Base-by-base conservation (phyloP, 64 coral and sea anemone genomes). In the Pocillopora verrucosa region DNA sequence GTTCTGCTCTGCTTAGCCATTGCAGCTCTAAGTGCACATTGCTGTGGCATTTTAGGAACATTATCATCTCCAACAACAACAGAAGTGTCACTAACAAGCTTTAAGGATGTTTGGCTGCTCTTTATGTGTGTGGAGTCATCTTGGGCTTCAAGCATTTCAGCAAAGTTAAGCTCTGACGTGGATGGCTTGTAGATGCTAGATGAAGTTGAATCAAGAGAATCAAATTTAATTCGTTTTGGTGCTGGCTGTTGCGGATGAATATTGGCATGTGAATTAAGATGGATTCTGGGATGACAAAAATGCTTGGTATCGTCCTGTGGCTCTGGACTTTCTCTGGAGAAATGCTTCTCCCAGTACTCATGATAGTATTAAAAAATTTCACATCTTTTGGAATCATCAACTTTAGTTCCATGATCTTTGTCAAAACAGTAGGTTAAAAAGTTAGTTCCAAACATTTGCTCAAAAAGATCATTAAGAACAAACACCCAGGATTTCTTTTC, bases 361-460 rank as follows among this genome's bases (percentile, higher is more conserved):
- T 92, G 75, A 58, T 72, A 25, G 20, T 87, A 92, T 37, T 63
- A 74, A n/a, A 74, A 11, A 16, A 87, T 19, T 30, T 7, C 58
- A 3, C 59, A 58, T 61, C 7, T 59, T 11, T 36, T n/a, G 30
- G n/a, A 61, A 25, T 92, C 75, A 78, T 37, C 41, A 38, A 92
- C 84, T 34, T 15, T 69, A 34, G 91, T 78, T 35, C 76, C 84
- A 70, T 88, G 76, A 36, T 88, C 85, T 76, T 74, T 88, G 26
- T 70, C 37, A 59, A 80, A 93, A 72, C 13, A 34, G 56, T 93
- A 92, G 22, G 36, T 59, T 13, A 92, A 59, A n/a, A 60, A 59
- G 79, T 92, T 83, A 79, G 20, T 17, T 45, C 91, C 91, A 80
- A 93, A 88, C 65, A 88, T 75, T 30, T 83, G 74, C 61, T 88